Evolutionary conservation across 23 tunicate genomes (phyloP), one percentile per base, ranked within the genome.

Genomic region (Halocynthia aurantium): DNA sequence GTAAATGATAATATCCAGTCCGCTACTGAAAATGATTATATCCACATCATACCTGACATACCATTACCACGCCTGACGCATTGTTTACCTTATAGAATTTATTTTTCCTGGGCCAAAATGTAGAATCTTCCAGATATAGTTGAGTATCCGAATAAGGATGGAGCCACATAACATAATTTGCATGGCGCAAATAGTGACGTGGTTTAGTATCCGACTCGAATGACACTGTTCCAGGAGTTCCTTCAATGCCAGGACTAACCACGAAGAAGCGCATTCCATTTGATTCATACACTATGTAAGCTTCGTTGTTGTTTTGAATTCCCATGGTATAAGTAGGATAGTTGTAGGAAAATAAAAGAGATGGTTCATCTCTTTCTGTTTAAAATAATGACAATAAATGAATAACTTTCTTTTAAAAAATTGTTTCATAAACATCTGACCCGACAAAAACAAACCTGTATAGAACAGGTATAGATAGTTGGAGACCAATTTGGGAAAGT

Each of bases 151-250:
- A 86, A 13, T 50, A 75, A 20, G 69, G 78, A 52, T 81, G 55
- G 68, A 87, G 61, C 51, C 44, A 76, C 73, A 87, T 50, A 8
- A 13, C 12, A 52, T 75, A 87, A 53, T 70, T 82, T 10, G 67
- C 22, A 51, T 87, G 93, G 8, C 86, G 81, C 22, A 81, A 52
- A 66, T 60, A 87, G 56, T 55, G 69, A 15, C 68, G 12, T 10
- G 86, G 93, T 15, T 62, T 19, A 13, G 65, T 52, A 18, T 87
- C 93, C 21, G 93, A 87, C 54, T 87, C 93, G 57, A 87, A 87
- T 6, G 93, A 87, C 6, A 81, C 72, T 6, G 93, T 52, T 6
- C 86, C 86, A 52, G 70, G 50, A 51, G 66, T 52, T 10, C 82
- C 82, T 6, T 58, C 50, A 63, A 87, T 0, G 15, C 93, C 93